A percentile compares a stretch with the other conserved stretches of the same genome.
Evolutionary conservation across 2,888 invertebrate genomes (phyloP).

Genomic region (Glyphotaelius pellucidus): DNA sequence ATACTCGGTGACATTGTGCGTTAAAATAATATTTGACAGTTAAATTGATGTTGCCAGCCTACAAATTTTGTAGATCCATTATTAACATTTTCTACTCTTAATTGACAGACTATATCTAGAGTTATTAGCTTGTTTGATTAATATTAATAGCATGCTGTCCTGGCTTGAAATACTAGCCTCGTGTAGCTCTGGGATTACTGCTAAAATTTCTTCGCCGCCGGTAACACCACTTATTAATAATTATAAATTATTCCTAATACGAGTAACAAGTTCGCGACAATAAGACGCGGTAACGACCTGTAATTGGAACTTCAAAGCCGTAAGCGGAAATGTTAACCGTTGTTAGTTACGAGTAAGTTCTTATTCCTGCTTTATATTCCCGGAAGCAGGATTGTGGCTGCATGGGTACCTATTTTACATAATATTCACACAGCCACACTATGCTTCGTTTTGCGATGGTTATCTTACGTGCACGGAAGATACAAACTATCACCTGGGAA

Average conservation of each 20-base stretch:
- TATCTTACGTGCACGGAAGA: neutral
- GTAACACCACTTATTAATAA: neutral
- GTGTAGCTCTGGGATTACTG: too few relatives aligned
- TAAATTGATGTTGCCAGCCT: too few relatives aligned
- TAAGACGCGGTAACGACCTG: neutral
- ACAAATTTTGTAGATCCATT: too few relatives aligned
- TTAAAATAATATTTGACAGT: too few relatives aligned
- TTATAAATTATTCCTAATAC: neutral
- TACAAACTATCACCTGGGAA: neutral
- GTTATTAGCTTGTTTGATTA: too few relatives aligned
- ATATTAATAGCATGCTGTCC: too few relatives aligned
- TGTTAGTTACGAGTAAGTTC: neutral
- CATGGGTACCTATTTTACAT: neutral
- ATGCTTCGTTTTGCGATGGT: neutral
- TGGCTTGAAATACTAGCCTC: too few relatives aligned
- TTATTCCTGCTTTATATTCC: neutral
- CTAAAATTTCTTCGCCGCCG: too few relatives aligned
- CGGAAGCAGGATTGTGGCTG: neutral
- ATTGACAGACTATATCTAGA: too few relatives aligned
- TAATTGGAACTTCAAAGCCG: conserved; percentile 1
- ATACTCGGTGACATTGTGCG: too few relatives aligned
- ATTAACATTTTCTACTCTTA: too few relatives aligned
- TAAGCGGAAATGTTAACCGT: neutral
- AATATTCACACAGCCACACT: neutral
- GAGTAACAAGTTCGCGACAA: conserved; percentile 10